Conservation (phyloP, 2,113 vertebrate genomes). For the Lycocorax pyrrhopterus region DNA sequence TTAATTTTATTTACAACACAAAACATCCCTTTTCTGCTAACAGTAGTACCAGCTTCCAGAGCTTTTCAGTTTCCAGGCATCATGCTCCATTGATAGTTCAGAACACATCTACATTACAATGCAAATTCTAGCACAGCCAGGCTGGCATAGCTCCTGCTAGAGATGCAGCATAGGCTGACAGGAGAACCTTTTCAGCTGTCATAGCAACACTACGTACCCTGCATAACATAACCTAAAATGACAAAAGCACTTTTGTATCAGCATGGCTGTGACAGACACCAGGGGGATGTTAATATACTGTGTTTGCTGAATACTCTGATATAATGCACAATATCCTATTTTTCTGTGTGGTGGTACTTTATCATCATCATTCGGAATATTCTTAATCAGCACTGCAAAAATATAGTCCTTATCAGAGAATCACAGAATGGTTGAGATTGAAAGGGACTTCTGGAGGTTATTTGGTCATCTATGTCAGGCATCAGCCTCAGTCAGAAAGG, state of each 20-base stretch:
- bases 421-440: not conserved
- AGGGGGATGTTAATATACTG: not conserved
- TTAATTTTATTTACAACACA: not conserved
- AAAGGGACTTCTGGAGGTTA: not conserved
- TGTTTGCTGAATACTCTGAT: not conserved
- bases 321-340: not conserved
- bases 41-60: not conserved
- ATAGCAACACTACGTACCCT: conserved; percentile 10
- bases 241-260: not conserved
- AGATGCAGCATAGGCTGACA: not conserved
- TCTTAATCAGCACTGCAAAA: not conserved
- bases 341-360: not conserved
- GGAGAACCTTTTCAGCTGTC: conserved; percentile 37
- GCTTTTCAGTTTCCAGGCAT: not conserved
- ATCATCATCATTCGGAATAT: not conserved
- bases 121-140: not conserved
- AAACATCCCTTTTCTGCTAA: not conserved
- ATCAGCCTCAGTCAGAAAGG: not conserved
- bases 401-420: not conserved
- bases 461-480: not conserved
- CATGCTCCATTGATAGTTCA: conserved; percentile 15
- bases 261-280: not conserved
- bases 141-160: not conserved
- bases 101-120: conserved; percentile 1
- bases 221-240: not conserved